Evolutionary conservation across 2,888 invertebrate species (phyloP).

Genomic region (Peribatodes rhomboidaria): DNA sequence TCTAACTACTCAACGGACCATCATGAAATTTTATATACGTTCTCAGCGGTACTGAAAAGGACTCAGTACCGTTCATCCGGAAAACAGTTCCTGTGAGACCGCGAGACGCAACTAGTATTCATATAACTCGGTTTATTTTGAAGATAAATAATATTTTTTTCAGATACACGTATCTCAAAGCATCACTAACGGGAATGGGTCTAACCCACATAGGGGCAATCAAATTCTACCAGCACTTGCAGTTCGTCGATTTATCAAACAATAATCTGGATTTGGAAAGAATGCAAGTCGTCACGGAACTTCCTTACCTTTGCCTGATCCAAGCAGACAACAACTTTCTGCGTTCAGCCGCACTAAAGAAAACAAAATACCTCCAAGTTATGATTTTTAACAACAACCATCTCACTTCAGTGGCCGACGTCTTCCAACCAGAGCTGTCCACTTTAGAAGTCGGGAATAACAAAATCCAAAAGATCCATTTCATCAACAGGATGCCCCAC

Average conservation of each 20-base stretch:
- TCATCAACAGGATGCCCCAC: conserved; percentile 64
- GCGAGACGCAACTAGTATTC: too few species aligned
- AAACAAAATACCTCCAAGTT: conserved; percentile 87
- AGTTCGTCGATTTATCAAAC: conserved; percentile 86
- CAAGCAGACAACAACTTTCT: conserved; percentile 86
- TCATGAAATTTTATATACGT: too few species aligned
- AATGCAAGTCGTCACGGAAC: conserved; percentile 77
- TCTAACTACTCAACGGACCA: too few species aligned
- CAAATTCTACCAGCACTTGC: conserved; percentile 81
- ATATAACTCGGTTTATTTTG: not conserved
- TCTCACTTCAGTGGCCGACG: conserved; percentile 80
- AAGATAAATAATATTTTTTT: conserved; percentile 29
- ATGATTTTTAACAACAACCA: conserved; percentile 84
- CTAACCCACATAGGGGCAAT: conserved; percentile 85
- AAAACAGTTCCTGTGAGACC: too few species aligned
- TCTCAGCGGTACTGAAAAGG: too few species aligned
- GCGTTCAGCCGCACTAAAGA: conserved; percentile 76
- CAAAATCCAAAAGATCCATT: conserved; percentile 66
- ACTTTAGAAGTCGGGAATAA: conserved; percentile 86
- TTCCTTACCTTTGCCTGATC: conserved; percentile 85
- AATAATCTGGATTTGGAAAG: conserved; percentile 80
- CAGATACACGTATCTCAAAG: conserved; percentile 87
- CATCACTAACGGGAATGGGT: conserved; percentile 77
- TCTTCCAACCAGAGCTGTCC: conserved; percentile 84
- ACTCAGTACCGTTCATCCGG: too few species aligned